Conservation (phyloP, 2,113 vertebrate species). For the zebrafish (Danio rerio) region GRCz12tu NC_133194.1:45226501-45227000, state of each 20-base stretch:
- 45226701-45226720: background rate
- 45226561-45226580: too few relatives aligned
- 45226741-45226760: conserved; percentile 92
- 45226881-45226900: conserved; percentile 78
- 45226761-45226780: conserved; percentile 90
- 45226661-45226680: too few relatives aligned
- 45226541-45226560: too few relatives aligned
- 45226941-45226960: conserved; percentile 21
- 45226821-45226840: conserved; percentile 97
- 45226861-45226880: conserved; percentile 76
- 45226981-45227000: too few relatives aligned
- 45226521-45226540: too few relatives aligned
- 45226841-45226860: conserved; percentile 88
- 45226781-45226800: conserved; percentile 94
- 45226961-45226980: too few relatives aligned
- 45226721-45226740: too few relatives aligned
- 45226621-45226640: background rate
- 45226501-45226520: too few relatives aligned
- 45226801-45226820: conserved; percentile 93
- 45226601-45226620: too few relatives aligned
- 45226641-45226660: background rate
- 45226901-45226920: conserved; percentile 11
- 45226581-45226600: too few relatives aligned
- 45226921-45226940: conserved; percentile 27
- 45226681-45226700: too few relatives aligned